These are phyloP conservation scores for Synergus umbraculus DNA, from an alignment of 2,888 invertebrate genomes.

Conservation along the genomic window DNA sequence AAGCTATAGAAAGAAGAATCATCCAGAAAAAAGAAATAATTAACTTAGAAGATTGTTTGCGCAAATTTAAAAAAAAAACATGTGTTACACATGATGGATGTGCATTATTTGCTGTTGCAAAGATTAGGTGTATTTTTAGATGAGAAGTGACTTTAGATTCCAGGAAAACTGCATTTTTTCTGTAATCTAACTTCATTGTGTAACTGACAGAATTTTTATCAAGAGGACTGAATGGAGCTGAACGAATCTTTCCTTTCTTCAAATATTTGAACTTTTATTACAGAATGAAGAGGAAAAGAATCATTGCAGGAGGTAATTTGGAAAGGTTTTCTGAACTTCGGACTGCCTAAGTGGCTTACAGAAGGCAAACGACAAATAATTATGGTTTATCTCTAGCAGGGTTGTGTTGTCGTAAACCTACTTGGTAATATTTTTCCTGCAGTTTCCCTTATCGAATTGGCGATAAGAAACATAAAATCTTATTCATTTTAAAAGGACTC, in stretches of 20 bases:
- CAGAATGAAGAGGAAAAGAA: neutral
- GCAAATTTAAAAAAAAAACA: neutral
- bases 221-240: neutral
- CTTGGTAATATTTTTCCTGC: constrained; percentile 13
- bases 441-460: constrained; percentile 14
- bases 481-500: constrained; percentile 11
- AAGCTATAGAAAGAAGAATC: neutral
- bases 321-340: constrained; percentile 1
- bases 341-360: neutral
- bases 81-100: neutral
- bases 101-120: neutral
- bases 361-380: constrained; percentile 21
- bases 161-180: neutral
- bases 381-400: constrained; percentile 14
- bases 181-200: neutral
- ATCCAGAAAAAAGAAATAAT: neutral
- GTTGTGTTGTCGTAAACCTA: constrained; percentile 12
- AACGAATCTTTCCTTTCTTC: neutral
- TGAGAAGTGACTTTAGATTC: neutral
- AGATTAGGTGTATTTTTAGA: neutral
- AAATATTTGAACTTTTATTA: neutral
- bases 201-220: neutral
- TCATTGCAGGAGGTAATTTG: neutral
- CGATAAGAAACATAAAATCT: constrained; percentile 17
- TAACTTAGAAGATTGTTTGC: neutral